Evolutionary conservation across 2,888 invertebrate species (phyloP).

Genomic region (Apodemia zela): DNA sequence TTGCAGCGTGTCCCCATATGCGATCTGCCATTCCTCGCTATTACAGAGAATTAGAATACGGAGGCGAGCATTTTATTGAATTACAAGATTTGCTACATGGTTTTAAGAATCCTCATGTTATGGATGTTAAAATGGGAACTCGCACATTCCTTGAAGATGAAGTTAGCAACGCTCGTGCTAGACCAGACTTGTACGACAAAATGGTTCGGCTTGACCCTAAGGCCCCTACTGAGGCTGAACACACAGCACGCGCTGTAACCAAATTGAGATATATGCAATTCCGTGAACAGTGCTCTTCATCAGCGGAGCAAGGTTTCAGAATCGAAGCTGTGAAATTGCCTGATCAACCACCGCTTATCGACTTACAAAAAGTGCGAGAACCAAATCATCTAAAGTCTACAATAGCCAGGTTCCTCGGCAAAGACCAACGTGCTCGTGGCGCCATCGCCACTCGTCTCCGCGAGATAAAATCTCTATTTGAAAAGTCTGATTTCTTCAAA

Average conservation of each 20-base stretch:
- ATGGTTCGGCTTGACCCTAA: constrained; percentile 95
- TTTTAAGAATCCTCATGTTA: constrained; percentile 94
- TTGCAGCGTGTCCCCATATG: constrained; percentile 87
- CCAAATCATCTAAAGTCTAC: constrained; percentile 86
- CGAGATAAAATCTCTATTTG: constrained; percentile 88
- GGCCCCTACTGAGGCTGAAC: constrained; percentile 93
- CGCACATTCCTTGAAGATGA: constrained; percentile 97
- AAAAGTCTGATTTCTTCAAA: constrained; percentile 91
- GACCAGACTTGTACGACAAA: constrained; percentile 95
- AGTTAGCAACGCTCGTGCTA: constrained; percentile 91
- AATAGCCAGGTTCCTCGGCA: constrained; percentile 87
- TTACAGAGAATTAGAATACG: constrained; percentile 90
- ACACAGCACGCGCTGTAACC: constrained; percentile 90
- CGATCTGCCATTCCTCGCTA: constrained; percentile 89
- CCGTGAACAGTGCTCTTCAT: constrained; percentile 95
- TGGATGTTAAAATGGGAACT: constrained; percentile 98
- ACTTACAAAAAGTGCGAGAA: constrained; percentile 92
- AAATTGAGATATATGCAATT: constrained; percentile 98
- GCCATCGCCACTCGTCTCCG: constrained; percentile 87
- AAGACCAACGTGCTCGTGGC: constrained; percentile 82
- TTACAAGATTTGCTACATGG: constrained; percentile 95
- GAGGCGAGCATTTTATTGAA: constrained; percentile 93
- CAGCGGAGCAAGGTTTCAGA: constrained; percentile 95
- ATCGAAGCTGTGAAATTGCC: constrained; percentile 96
- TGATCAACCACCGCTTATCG: constrained; percentile 90